These are phyloP conservation scores for Leptothorax acervorum DNA, from an alignment of 2,888 invertebrate species.

Conservation along the genomic window DNA sequence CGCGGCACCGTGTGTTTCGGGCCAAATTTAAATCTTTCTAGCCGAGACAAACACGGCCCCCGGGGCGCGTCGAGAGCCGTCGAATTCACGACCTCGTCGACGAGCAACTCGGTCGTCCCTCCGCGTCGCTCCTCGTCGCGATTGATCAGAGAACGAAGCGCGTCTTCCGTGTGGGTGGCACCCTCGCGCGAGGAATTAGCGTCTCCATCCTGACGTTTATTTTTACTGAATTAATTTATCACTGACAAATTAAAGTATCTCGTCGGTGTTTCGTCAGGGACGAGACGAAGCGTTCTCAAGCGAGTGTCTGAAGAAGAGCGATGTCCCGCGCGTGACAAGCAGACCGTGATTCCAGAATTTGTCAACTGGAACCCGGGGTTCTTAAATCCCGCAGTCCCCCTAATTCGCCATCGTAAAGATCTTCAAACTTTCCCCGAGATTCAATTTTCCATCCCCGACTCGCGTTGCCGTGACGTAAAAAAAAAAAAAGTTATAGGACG, in stretches of 20 bases:
- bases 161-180: neutral
- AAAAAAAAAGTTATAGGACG: neutral
- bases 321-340: neutral
- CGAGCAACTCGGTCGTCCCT: neutral
- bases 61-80: constrained; percentile 32
- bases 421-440: neutral
- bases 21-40: constrained; percentile 70
- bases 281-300: neutral
- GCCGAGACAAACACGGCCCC: constrained; percentile 44
- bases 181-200: neutral
- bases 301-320: neutral
- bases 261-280: no score
- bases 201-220: neutral
- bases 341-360: constrained; percentile 13
- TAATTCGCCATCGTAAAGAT: neutral
- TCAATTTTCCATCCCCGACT: neutral
- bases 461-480: neutral
- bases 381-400: neutral
- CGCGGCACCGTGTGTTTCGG: constrained; percentile 45
- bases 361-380: neutral
- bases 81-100: no score
- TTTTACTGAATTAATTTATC: neutral
- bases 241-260: neutral
- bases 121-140: neutral
- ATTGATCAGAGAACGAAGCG: neutral